Evolutionary conservation across 2,113 vertebrate species (phyloP).

Genomic region (Actenoides lindsayi): DNA sequence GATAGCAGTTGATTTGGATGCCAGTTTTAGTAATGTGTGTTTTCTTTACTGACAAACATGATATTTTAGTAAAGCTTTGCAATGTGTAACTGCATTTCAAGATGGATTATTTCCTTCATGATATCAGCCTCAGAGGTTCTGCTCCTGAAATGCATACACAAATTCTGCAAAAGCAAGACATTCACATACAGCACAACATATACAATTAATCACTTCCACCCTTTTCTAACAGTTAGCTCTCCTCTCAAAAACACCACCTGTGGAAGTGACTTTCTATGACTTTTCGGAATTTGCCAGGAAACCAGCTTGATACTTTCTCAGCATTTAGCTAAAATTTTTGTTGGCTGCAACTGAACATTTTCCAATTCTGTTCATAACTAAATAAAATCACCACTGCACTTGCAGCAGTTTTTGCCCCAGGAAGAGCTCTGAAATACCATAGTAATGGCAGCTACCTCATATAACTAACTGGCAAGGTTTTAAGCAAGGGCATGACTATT

Average conservation of each 20-base stretch:
- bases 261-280: background rate
- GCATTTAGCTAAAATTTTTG: background rate
- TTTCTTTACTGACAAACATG: background rate
- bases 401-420: background rate
- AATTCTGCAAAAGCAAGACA: background rate
- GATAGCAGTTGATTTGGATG: background rate
- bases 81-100: rapidly evolving
- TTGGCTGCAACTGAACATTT: background rate
- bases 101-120: rapidly evolving
- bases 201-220: background rate
- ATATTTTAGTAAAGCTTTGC: background rate
- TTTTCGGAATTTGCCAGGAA: background rate
- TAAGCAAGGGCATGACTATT: background rate
- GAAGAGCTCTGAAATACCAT: background rate
- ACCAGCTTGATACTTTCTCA: background rate
- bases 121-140: background rate
- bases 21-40: background rate
- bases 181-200: background rate
- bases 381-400: background rate
- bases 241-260: background rate
- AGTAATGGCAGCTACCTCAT: background rate
- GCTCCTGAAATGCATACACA: background rate
- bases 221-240: background rate
- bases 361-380: background rate
- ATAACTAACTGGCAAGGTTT: background rate